Percentiles rank a stretch among this genome's conserved stretches.
Evolutionary conservation across 2,888 invertebrate species (phyloP).

Genomic region (Drosophila fungiperda): DNA sequence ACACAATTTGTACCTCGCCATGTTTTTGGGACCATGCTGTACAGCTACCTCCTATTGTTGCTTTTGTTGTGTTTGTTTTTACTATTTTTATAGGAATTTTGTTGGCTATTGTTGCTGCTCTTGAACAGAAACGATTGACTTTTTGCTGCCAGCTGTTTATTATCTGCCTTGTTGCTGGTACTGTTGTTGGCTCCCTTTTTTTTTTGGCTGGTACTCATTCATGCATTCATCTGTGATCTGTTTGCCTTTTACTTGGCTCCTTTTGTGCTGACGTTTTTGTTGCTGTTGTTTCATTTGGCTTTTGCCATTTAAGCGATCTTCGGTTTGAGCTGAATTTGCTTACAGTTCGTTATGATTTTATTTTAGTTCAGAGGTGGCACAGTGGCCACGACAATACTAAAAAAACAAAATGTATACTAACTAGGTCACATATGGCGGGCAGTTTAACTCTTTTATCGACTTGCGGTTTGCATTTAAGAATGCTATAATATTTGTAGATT

Average conservation of each 20-base stretch:
- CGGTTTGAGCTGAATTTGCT: slow-evolving; percentile 56
- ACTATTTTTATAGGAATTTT: slow-evolving; percentile 38
- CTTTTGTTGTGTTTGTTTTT: slow-evolving; percentile 16
- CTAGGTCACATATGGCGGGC: slow-evolving; percentile 44
- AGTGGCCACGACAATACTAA: slow-evolving; percentile 21
- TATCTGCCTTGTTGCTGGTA: slow-evolving; percentile 34
- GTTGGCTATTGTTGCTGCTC: slow-evolving; percentile 54
- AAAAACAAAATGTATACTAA: slow-evolving; percentile 19
- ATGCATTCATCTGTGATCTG: slow-evolving; percentile 63
- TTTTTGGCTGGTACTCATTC: slow-evolving; percentile 50
- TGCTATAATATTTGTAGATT: slow-evolving; percentile 27
- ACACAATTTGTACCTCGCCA: slow-evolving; percentile 69
- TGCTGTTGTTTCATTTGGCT: slow-evolving; percentile 33
- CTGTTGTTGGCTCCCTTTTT: slow-evolving; percentile 61
- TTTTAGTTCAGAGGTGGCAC: slow-evolving; percentile 42
- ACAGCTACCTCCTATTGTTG: slow-evolving; percentile 47
- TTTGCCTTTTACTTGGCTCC: slow-evolving; percentile 61
- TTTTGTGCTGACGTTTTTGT: slow-evolving; percentile 26
- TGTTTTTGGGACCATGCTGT: slow-evolving; percentile 71
- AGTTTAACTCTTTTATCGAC: slow-evolving; percentile 13
- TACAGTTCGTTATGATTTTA: slow-evolving; percentile 71
- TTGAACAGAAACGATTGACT: slow-evolving; percentile 70
- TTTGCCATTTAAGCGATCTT: slow-evolving; percentile 67
- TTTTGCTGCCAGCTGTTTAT: slow-evolving; percentile 62
- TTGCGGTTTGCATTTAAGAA: slow-evolving; percentile 39